These are phyloP conservation scores for Pteropus alecto DNA, from an alignment of 2,113 vertebrate species.

Conservation along the genomic window DNA sequence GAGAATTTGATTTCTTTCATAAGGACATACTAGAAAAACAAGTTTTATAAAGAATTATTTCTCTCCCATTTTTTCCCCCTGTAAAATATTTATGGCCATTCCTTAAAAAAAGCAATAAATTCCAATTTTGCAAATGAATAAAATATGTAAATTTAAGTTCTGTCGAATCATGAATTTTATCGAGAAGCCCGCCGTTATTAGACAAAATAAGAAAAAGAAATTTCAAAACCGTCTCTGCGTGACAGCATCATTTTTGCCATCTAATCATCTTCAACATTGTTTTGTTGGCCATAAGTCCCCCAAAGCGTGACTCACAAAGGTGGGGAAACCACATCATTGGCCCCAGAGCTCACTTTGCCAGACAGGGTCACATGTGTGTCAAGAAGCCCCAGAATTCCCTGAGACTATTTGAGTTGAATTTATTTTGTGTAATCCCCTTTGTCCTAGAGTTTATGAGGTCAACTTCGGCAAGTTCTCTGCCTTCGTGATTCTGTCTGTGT, in stretches of 20 bases:
- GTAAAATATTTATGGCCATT: background rate
- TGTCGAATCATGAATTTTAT: conserved; percentile 56
- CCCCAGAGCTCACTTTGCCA: background rate
- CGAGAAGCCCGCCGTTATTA: background rate
- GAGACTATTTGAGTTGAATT: conserved; percentile 31
- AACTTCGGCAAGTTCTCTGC: background rate
- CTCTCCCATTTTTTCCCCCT: background rate
- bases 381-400: background rate
- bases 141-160: conserved; percentile 39
- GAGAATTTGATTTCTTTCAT: background rate
- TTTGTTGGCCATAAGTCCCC: background rate
- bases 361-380: background rate
- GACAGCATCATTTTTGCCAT: background rate
- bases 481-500: background rate
- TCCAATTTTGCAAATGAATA: conserved; percentile 56
- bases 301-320: background rate
- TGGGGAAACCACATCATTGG: background rate
- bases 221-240: background rate
- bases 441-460: conserved; percentile 42
- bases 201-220: conserved; percentile 36
- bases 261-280: conserved; percentile 1
- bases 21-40: background rate
- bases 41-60: conserved; percentile 27
- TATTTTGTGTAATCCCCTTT: conserved; percentile 15
- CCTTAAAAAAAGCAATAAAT: conserved; percentile 17